Evolutionary conservation across 1,140 invertebrate species (phyloP).

Genomic region (Stratiolaelaps scimitus): DNA sequence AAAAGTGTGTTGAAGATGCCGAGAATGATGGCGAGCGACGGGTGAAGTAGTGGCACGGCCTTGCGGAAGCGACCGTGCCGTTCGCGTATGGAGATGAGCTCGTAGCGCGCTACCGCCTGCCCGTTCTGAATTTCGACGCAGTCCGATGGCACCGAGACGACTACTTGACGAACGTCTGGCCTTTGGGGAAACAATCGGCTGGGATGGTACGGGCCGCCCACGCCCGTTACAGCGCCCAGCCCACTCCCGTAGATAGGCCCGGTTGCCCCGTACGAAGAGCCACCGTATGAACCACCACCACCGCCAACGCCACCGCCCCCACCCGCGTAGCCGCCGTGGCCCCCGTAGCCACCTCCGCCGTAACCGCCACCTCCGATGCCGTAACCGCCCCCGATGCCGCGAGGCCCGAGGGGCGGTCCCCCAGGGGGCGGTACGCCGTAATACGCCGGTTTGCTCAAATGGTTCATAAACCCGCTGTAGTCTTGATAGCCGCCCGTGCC

Average conservation of each 20-base stretch:
- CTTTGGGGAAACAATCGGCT: neutral
- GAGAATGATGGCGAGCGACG: conserved; percentile 42
- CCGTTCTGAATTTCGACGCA: conserved; percentile 28
- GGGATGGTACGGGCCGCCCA: neutral
- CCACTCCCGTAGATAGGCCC: no score
- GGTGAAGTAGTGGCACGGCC: conserved; percentile 45
- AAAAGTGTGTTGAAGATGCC: conserved; percentile 45
- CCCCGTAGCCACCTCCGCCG: neutral
- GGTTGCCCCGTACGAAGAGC: no score
- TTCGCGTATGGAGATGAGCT: conserved; percentile 42
- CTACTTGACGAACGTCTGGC: conserved; percentile 26
- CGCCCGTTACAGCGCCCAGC: neutral
- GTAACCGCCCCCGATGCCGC: conserved; percentile 6
- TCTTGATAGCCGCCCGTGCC: conserved; percentile 24
- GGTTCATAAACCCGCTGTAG: conserved; percentile 27
- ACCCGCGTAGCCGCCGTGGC: no score
- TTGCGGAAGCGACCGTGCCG: conserved; percentile 45
- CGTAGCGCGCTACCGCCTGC: conserved; percentile 29
- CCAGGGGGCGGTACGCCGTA: no score
- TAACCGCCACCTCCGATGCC: neutral
- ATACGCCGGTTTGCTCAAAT: neutral
- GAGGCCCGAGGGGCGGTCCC: no score
- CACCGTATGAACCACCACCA: no score
- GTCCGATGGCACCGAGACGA: conserved; percentile 23
- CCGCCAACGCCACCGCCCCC: no score